These are phyloP conservation scores for Coelinius sp. DNA, from an alignment of 2,888 invertebrate species.

Conservation along the genomic window DNA sequence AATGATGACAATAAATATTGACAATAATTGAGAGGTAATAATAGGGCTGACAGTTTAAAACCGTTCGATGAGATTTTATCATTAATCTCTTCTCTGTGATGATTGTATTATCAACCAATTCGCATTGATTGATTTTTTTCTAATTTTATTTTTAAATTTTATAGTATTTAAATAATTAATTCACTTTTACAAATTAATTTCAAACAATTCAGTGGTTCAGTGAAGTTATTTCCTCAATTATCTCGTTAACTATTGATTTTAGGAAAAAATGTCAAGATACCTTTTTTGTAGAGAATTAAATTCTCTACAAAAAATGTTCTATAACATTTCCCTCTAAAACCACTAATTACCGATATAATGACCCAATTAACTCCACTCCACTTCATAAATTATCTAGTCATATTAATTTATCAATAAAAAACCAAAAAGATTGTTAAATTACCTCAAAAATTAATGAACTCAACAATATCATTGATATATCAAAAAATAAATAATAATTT, in stretches of 20 bases:
- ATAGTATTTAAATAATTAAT: not conserved
- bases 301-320: not conserved
- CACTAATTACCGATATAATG: too few relatives aligned
- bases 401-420: not conserved
- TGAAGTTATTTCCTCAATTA: not conserved
- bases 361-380: too few relatives aligned
- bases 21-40: slow-evolving; percentile 17
- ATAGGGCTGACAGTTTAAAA: slow-evolving; percentile 28
- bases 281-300: not conserved
- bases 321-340: too few relatives aligned
- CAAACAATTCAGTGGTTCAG: not conserved
- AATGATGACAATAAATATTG: slow-evolving; percentile 4
- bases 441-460: not conserved
- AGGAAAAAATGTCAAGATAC: not conserved
- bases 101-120: slow-evolving; percentile 6
- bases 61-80: slow-evolving; percentile 13
- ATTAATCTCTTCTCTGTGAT: slow-evolving; percentile 30
- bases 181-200: not conserved
- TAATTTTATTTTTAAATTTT: too few relatives aligned
- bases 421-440: not conserved
- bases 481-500: not conserved
- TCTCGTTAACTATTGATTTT: not conserved
- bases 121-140: not conserved
- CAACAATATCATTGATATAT: not conserved
- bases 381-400: too few relatives aligned